phyloP scores from a whole-genome alignment of 2,888 invertebrate species.

The Oscheius sp. region DNA sequence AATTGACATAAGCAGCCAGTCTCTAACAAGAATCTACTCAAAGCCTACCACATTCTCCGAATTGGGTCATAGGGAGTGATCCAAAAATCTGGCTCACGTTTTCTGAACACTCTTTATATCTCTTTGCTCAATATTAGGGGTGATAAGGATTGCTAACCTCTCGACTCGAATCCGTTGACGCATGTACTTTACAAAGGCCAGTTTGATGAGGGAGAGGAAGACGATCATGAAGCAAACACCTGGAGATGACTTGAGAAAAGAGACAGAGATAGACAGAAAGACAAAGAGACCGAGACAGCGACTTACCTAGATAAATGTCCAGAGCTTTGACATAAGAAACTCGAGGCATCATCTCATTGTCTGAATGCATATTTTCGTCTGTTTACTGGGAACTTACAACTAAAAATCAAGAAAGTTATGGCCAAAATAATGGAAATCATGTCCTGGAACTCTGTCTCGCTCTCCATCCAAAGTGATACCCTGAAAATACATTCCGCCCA shows the following conservation, averaged over 20 bases:
- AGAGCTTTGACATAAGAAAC: conserved; percentile 69
- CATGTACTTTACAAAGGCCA: conserved; percentile 71
- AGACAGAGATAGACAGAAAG: background rate
- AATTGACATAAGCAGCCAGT: no score
- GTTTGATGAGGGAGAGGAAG: conserved; percentile 71
- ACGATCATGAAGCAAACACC: conserved; percentile 72
- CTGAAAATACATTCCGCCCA: background rate
- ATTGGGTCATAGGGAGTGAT: conserved; percentile 7
- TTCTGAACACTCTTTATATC: background rate
- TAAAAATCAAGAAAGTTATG: conserved; percentile 70
- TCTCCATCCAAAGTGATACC: conserved; percentile 72
- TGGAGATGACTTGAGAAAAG: conserved; percentile 3
- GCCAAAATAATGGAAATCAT: conserved; percentile 72
- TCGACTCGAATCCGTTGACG: conserved; percentile 54
- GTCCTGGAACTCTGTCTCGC: conserved; percentile 70
- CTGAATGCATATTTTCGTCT: conserved; percentile 37
- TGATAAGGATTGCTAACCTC: background rate
- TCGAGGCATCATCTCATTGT: conserved; percentile 70
- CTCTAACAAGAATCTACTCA: background rate
- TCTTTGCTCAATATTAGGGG: background rate
- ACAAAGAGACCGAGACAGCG: background rate
- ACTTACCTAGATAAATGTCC: conserved; percentile 64
- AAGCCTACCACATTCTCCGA: conserved; percentile 11
- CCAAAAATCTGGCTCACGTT: conserved; percentile 10
- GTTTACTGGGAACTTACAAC: background rate